Base-by-base conservation (phyloP, 2,888 invertebrate genomes). In the Ctena decussata region DNA sequence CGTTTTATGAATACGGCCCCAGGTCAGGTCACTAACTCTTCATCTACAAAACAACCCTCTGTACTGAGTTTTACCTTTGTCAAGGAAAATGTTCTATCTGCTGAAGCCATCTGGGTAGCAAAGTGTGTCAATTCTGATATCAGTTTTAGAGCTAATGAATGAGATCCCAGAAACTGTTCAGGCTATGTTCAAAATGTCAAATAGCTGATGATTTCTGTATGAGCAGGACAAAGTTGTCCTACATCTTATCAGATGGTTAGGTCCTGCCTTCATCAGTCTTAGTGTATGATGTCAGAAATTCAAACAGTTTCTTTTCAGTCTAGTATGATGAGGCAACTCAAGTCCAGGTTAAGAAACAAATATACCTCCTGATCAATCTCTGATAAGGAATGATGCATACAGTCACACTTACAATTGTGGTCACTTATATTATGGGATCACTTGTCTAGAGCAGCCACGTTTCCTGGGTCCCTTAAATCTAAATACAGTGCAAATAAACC, bases 301-400 rank as follows among this genome's bases (percentile, higher is more conserved):
- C 78, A 35, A 44, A 53, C 15, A 12, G 24, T 60, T 41, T 35
- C 72, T 72, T 72, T 69, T 65, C 74, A 12, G 12, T 79, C 3
- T 73, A 79, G n/a, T 72, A 39, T 73, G 79, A 79, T 73, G 73
- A 79, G 35, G 73, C 79, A 44, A 74, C 74, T 21, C 73, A 60
- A n/a, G 80, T 57, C 15, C 60, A 80, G 72, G 80, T 80, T 3
- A 74, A 73, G 24, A 80, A 80, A 35, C 80, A 80, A 69, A 80
- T 80, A 74, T 73, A 80, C 21, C 44, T 79, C 12, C 0, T 35
- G 21, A 35, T 79, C 65, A 21, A 18, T 21, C 27, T 30, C 65
- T 41, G n/a, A 79, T 37, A 46, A 79, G 6, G 72, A 49, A 11
- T 79, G 49, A 37, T 71, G 71, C 30, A 79, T 35, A 39, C n/a